Conservation (phyloP, 2,797 vertebrate species). For the Simalia tracyae region DNA sequence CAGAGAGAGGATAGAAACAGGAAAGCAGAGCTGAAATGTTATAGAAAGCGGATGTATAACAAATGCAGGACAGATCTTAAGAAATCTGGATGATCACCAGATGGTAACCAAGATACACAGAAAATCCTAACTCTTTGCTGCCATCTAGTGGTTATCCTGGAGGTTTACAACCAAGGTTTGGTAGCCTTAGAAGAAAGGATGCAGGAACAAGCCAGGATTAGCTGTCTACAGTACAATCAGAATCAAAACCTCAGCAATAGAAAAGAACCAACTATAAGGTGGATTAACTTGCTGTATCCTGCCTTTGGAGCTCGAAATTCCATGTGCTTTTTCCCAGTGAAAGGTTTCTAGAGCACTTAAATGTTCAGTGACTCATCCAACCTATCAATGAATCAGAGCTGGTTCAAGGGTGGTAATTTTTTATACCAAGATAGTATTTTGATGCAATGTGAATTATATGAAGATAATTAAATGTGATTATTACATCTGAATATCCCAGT, state of each 20-base stretch:
- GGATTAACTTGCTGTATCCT: neutral
- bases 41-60: neutral
- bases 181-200: neutral
- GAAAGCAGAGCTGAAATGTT: neutral
- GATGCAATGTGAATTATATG: neutral
- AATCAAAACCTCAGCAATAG: neutral
- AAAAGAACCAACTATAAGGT: neutral
- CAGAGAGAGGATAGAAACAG: neutral
- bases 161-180: neutral
- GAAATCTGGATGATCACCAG: neutral
- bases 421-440: neutral
- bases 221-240: neutral
- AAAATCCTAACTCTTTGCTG: neutral
- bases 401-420: neutral
- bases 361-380: neutral
- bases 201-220: neutral
- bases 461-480: neutral
- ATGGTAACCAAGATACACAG: neutral
- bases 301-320: neutral
- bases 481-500: neutral
- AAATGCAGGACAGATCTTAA: neutral
- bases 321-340: neutral
- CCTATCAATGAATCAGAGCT: neutral
- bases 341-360: neutral
- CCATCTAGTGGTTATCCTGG: neutral